Evolutionary conservation across 1,140 invertebrate species (phyloP), one percentile per base, ranked within the genome.

Genomic region (Octopus sinensis): DNA sequence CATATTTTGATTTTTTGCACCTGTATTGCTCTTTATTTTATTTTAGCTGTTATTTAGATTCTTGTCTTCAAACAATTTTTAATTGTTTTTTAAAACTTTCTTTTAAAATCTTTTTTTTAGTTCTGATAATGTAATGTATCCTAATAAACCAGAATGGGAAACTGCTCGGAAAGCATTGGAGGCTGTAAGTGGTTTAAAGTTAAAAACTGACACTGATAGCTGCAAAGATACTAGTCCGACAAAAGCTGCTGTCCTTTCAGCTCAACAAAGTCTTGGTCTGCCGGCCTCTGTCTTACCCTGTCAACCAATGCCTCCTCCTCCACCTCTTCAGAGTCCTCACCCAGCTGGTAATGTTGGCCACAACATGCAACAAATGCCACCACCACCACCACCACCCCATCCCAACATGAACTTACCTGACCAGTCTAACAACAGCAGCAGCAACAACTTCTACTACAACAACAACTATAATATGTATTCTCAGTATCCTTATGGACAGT

Each of bases 101-200:
- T 2, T 43, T 43, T 43, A 43, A 43, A 43, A 1, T 17, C 30
- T 73, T 73, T 12, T 4, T 73, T 73, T 73, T 73, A 73, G 68
- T 77, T 6, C 76, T 6, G 76, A 77, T 53, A 77, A 51, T 52
- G 76, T 77, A 6, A 53, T 77, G 76, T 77, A 77, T 51, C 76
- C 76, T 10, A 77, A 77, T 51, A 88, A 86, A 77, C 87, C 87
- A 78, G 86, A 88, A 82, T 88, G 87, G 87, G 86, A 85, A 76
- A 84, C 84, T 56, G 87, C 87, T 68, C 80, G 86, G 43, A 85
- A 88, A 79, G 86, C 86, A 1, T 81, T 88, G 13, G 86, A 88
- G 78, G 84, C 85, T 79, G 83, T 86, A 12, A 79, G 80, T 76
- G 81, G 78, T 56, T 6, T 6, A 6, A 77, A 73, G 13, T 23